phyloP scores from a whole-genome alignment of 2,113 vertebrate species.

The Pseudopodoces humilis region DNA sequence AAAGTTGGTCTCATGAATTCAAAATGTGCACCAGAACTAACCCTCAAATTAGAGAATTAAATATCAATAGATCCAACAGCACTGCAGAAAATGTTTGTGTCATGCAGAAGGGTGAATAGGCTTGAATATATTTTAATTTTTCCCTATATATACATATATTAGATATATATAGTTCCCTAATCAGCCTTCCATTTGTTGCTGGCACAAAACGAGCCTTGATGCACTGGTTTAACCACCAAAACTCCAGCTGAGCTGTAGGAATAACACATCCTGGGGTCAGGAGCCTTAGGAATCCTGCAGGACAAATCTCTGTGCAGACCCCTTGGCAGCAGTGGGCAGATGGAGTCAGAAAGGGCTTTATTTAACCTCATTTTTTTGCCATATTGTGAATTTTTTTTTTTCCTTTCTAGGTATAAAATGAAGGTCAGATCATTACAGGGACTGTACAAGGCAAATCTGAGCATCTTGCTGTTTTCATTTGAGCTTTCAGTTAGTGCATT shows the following conservation, averaged over 20 bases:
- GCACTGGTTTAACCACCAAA: not conserved
- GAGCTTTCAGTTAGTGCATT: not conserved
- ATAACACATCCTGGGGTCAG: not conserved
- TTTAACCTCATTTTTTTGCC: not conserved
- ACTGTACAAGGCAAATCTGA: not conserved
- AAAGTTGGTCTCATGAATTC: not conserved
- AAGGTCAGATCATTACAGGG: not conserved
- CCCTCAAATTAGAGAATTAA: not conserved
- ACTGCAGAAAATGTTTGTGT: slow-evolving; percentile 1
- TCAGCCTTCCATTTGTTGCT: slow-evolving; percentile 7
- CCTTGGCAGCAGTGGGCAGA: not conserved
- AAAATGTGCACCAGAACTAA: not conserved
- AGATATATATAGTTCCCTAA: not conserved
- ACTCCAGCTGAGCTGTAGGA: not conserved
- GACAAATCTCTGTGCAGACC: not conserved
- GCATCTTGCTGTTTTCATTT: not conserved
- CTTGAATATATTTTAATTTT: slow-evolving; percentile 24
- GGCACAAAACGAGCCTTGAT: not conserved
- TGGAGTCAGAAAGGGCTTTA: not conserved
- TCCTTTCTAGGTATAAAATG: not conserved
- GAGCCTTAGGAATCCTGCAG: not conserved
- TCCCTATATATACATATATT: not conserved
- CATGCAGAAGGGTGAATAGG: not conserved
- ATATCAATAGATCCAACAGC: not conserved
- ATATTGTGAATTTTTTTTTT: not conserved